These are phyloP conservation scores for Himalopsyche tibetana DNA, from an alignment of 2,888 invertebrate species.

Conservation along the genomic window DNA sequence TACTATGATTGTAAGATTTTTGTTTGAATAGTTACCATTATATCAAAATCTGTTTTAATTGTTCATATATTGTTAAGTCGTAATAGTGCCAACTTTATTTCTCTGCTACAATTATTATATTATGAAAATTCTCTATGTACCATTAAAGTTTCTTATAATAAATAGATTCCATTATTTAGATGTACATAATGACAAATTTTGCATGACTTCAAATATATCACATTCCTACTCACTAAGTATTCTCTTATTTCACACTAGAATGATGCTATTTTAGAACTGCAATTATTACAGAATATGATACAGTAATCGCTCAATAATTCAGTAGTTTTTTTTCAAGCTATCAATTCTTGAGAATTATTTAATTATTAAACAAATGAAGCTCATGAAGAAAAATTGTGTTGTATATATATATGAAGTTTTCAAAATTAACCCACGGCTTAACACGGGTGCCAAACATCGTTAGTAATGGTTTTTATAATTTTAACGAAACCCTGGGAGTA, in stretches of 20 bases:
- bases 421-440: too few relatives aligned
- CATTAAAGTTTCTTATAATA: constrained; percentile 7
- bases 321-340: too few relatives aligned
- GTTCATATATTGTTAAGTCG: constrained; percentile 47
- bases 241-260: not conserved
- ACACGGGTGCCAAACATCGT: too few relatives aligned
- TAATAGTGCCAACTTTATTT: constrained; percentile 49
- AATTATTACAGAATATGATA: not conserved
- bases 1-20: constrained; percentile 54
- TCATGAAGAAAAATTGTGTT: too few relatives aligned
- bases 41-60: constrained; percentile 44
- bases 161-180: constrained; percentile 45
- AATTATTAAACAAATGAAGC: too few relatives aligned
- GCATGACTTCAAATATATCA: constrained; percentile 36
- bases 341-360: too few relatives aligned
- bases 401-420: too few relatives aligned
- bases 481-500: too few relatives aligned
- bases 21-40: constrained; percentile 45
- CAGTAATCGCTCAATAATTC: constrained; percentile 5
- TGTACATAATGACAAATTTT: not conserved
- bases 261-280: not conserved
- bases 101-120: constrained; percentile 33
- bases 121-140: constrained; percentile 9
- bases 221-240: constrained; percentile 39
- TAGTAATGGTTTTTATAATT: too few relatives aligned